A percentile compares a stretch with the other conserved stretches of the same genome.
Conservation (phyloP, 2,888 invertebrate species). For the Salticus scenicus region DNA sequence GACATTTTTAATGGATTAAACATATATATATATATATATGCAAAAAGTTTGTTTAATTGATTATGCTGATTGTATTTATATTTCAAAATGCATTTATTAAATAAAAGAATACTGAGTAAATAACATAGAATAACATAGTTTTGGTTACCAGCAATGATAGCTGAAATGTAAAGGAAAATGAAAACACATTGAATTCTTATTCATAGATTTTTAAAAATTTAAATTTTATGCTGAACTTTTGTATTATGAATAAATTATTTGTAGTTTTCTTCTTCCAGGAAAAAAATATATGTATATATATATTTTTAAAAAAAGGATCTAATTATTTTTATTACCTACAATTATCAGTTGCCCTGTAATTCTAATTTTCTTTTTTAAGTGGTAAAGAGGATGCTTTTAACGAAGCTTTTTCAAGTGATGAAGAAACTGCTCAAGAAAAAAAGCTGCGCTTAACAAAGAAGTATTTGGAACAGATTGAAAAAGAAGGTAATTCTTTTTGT, state of each 20-base stretch:
- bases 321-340: neutral
- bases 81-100: no score
- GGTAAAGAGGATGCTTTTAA: constrained; percentile 17
- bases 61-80: no score
- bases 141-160: no score
- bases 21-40: no score
- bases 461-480: constrained; percentile 90
- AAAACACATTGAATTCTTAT: no score
- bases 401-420: constrained; percentile 67
- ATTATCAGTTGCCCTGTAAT: neutral
- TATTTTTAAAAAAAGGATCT: neutral
- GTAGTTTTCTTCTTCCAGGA: neutral
- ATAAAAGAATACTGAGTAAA: no score
- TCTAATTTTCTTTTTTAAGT: constrained; percentile 3
- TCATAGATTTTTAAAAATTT: no score
- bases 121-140: no score
- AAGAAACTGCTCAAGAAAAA: constrained; percentile 92
- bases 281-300: neutral
- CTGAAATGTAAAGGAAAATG: no score
- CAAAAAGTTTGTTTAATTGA: no score
- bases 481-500: constrained; percentile 79
- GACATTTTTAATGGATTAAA: no score
- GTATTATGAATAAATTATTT: neutral
- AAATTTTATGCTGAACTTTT: neutral
- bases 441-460: constrained; percentile 91